Evolutionary conservation across 2,113 vertebrate species (phyloP).

Genomic region (Motacilla alba): DNA sequence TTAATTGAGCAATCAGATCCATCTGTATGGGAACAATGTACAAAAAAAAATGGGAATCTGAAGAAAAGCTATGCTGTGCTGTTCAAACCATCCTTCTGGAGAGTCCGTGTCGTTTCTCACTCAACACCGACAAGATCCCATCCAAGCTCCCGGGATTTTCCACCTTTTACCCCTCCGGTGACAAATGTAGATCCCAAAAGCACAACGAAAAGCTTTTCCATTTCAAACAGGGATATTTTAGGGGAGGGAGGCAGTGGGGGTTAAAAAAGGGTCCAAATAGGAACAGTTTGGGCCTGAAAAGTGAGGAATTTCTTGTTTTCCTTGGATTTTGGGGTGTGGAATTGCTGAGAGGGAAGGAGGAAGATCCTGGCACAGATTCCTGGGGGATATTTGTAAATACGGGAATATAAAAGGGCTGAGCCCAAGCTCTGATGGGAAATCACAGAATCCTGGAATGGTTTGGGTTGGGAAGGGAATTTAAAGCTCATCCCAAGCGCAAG

Average conservation of each 20-base stretch:
- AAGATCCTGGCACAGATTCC: not conserved
- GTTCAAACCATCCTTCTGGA: not conserved
- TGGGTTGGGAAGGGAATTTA: not conserved
- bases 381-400: rapidly evolving
- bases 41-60: not conserved
- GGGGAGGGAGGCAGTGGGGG: not conserved
- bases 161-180: not conserved
- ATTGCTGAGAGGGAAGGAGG: rapidly evolving
- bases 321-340: not conserved
- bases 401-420: not conserved
- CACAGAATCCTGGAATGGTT: not conserved
- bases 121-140: not conserved
- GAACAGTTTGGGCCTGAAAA: not conserved
- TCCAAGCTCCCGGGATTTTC: not conserved
- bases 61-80: not conserved
- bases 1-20: not conserved
- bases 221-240: too few relatives aligned
- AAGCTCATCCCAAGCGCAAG: not conserved
- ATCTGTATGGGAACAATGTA: not conserved
- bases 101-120: not conserved
- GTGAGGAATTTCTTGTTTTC: not conserved
- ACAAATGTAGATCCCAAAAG: not conserved
- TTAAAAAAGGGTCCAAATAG: rapidly evolving
- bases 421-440: not conserved
- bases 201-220: rapidly evolving